A percentile compares a stretch with the other conserved stretches of the same genome.
phyloP scores from a whole-genome alignment of 2,888 invertebrate species.

The Autographa pulchrina region DNA sequence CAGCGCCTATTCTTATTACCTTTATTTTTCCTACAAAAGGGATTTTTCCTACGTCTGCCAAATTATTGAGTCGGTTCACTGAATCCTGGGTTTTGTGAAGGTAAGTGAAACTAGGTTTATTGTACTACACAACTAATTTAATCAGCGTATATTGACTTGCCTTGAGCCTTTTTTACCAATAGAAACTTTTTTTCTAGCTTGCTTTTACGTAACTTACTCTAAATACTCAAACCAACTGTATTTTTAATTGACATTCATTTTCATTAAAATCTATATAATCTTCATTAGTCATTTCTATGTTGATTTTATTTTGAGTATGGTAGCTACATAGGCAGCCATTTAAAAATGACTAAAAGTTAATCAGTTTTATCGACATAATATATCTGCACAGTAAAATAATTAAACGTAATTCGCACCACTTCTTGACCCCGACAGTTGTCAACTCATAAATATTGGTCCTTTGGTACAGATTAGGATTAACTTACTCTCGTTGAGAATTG shows the following conservation, averaged over 20 bases:
- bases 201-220: not conserved
- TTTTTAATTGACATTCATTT: no score
- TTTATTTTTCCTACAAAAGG: not conserved
- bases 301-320: no score
- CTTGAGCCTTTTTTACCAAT: not conserved
- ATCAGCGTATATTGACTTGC: not conserved
- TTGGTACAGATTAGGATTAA: not conserved
- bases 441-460: not conserved
- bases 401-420: no score
- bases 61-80: constrained; percentile 5
- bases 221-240: not conserved
- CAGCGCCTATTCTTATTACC: not conserved
- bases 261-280: no score
- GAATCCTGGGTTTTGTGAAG: not conserved
- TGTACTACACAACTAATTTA: not conserved
- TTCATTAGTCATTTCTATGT: no score
- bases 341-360: no score
- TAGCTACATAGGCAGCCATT: no score
- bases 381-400: no score
- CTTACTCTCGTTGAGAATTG: not conserved
- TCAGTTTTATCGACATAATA: no score
- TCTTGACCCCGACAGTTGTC: not conserved
- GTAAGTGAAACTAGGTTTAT: constrained; percentile 1
- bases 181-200: not conserved
- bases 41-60: constrained; percentile 1